Base-by-base conservation (phyloP, 1,140 invertebrate species). In the Drosophila rhopaloa region DNA sequence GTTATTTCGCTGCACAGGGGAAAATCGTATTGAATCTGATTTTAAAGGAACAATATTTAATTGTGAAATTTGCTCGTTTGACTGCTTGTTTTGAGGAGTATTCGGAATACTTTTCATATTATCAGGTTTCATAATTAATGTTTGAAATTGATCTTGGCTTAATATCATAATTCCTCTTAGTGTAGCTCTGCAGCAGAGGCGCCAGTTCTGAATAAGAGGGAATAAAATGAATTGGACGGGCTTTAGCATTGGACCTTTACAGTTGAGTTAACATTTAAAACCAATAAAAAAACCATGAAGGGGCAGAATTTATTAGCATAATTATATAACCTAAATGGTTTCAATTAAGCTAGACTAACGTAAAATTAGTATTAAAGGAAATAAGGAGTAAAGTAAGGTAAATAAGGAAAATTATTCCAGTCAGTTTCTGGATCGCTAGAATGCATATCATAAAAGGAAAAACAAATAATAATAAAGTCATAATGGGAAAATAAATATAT, bases 201-300 rank as follows among this genome's bases (percentile, higher is more conserved):
- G 59, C 59, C 59, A 63, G 24, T 38, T 37, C 24, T 43, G 27
- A 37, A 29, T 29, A 59, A 10, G 19, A 61, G 29, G 6, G 6
- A 37, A 24, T 10, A 37, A 11, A 57, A 57, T 41, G 37, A 57
- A 57, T 60, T 27, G 43, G 43, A 37, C 13, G 35, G 14, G 19
- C 60, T 55, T 13, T 60, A 32, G 58, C 44, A 66, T 37, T 24
- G 60, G 60, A 44, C 14, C 46, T 50, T 68, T n/a, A 51, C 60
- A 53, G 65, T 53, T 41, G 47, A 68, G 38, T 66, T 43, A 48
- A 37, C 60, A 53, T 44, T 66, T 54, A n/a, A 44, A 62, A 41
- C 47, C 14, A 74, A 53, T 70, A 75, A 75, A 41, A 29, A 9
- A 35, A 38, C n/a, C 4, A 35, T 40, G 46, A 2, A 44, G 16